Percentiles rank a stretch among this genome's conserved stretches.
phyloP scores from a whole-genome alignment of 2,888 invertebrate species.

The Thereva unica region DNA sequence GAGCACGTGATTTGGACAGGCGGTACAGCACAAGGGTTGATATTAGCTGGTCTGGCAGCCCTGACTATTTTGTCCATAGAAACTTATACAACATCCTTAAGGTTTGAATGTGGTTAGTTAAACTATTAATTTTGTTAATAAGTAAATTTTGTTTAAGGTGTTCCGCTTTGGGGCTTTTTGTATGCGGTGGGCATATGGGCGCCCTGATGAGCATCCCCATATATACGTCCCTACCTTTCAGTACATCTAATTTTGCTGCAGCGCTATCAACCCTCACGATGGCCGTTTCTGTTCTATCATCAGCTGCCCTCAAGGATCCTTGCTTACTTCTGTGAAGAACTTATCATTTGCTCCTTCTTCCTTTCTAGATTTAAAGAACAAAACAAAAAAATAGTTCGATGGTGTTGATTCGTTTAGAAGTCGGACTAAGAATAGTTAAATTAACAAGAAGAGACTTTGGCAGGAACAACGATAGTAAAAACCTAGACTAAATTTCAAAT shows the following conservation, averaged over 20 bases:
- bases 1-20: constrained; percentile 45
- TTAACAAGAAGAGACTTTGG: too few relatives aligned
- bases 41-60: constrained; percentile 43
- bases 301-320: constrained; percentile 42
- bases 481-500: too few relatives aligned
- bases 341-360: too few relatives aligned
- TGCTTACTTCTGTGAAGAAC: constrained; percentile 39
- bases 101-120: constrained; percentile 37
- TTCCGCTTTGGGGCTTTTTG: constrained; percentile 44
- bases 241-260: constrained; percentile 43
- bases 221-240: constrained; percentile 40
- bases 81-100: constrained; percentile 43
- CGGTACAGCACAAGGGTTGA: constrained; percentile 44
- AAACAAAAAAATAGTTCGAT: too few relatives aligned
- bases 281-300: constrained; percentile 40
- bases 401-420: too few relatives aligned
- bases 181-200: constrained; percentile 43
- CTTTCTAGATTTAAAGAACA: too few relatives aligned
- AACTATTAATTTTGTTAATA: neutral
- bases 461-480: too few relatives aligned
- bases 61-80: constrained; percentile 44
- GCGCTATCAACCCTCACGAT: constrained; percentile 42
- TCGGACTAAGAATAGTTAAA: too few relatives aligned
- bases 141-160: constrained; percentile 39
- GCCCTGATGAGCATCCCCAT: constrained; percentile 41